phyloP scores from a whole-genome alignment of 2,888 invertebrate genomes.

The Stenichneumon culpator region DNA sequence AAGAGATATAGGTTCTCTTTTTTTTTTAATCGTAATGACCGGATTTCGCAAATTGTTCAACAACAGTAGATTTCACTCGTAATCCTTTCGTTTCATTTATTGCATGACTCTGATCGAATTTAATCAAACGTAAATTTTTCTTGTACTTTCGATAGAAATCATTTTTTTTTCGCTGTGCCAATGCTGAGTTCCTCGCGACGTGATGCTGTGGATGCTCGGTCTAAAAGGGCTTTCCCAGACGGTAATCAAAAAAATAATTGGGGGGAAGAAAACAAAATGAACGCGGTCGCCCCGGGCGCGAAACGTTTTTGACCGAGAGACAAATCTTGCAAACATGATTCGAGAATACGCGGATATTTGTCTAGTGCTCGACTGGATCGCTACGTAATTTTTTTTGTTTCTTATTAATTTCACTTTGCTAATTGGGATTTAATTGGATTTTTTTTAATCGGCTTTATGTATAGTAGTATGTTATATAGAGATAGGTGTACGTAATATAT shows the following conservation, averaged over 20 bases:
- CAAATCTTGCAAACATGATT: constrained; percentile 24
- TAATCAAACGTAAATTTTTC: constrained; percentile 12
- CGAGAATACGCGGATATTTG: constrained; percentile 27
- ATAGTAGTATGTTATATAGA: constrained; percentile 58
- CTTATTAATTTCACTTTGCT: constrained; percentile 64
- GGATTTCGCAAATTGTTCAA: constrained; percentile 20
- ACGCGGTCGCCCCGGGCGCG: constrained; percentile 12
- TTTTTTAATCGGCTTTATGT: constrained; percentile 67
- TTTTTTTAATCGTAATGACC: constrained; percentile 5
- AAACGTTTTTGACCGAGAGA: constrained; percentile 8
- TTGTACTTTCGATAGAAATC: constrained; percentile 30
- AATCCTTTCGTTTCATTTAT: constrained; percentile 49
- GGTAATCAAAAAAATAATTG: constrained; percentile 50
- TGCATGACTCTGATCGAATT: constrained; percentile 53
- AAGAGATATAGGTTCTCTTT: constrained; percentile 35
- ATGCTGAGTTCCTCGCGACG: constrained; percentile 62
- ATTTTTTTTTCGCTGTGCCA: constrained; percentile 65
- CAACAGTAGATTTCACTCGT: constrained; percentile 38
- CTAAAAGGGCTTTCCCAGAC: constrained; percentile 13
- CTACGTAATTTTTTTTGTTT: constrained; percentile 55
- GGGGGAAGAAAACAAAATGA: background rate
- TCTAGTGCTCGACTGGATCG: constrained; percentile 62
- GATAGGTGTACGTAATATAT: constrained; percentile 61
- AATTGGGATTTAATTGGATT: constrained; percentile 70
- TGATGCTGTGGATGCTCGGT: constrained; percentile 32